A percentile compares a stretch with the other conserved stretches of the same genome.
Conservation (phyloP, 2,888 invertebrate genomes). For the Kuschelorhynchus macadamiae region DNA sequence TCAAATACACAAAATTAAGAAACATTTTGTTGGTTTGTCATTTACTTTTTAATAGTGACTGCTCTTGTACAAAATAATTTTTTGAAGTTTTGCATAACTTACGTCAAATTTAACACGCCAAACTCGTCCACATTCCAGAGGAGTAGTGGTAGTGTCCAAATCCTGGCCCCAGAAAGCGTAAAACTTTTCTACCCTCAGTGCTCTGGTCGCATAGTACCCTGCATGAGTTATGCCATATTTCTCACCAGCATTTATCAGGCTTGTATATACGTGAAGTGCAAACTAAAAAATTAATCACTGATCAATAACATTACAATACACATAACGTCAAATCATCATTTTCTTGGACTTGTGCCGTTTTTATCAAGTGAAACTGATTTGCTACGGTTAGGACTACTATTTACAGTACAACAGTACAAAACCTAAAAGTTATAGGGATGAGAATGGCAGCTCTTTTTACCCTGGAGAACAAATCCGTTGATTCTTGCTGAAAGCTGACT, state of each 20-base stretch:
- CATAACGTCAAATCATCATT: slow-evolving; percentile 13
- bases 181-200: slow-evolving; percentile 94
- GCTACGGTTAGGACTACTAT: too few species aligned
- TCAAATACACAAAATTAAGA: too few species aligned
- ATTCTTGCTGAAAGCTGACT: too few species aligned
- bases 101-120: slow-evolving; percentile 98
- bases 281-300: slow-evolving; percentile 73
- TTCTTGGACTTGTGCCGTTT: too few species aligned
- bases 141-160: slow-evolving; percentile 94
- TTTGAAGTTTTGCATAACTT: slow-evolving; percentile 64
- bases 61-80: too few species aligned
- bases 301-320: neutral
- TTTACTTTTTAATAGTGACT: too few species aligned
- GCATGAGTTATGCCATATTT: slow-evolving; percentile 94
- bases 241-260: slow-evolving; percentile 86
- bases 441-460: too few species aligned
- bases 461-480: too few species aligned
- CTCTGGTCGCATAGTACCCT: slow-evolving; percentile 91
- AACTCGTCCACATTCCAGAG: slow-evolving; percentile 94
- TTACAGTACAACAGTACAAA: too few species aligned
- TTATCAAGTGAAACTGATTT: too few species aligned
- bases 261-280: slow-evolving; percentile 95
- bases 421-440: too few species aligned
- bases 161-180: slow-evolving; percentile 99
- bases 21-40: too few species aligned